Evolutionary conservation across 2,888 invertebrate genomes (phyloP).

Genomic region (Lasioglossum calceatum): DNA sequence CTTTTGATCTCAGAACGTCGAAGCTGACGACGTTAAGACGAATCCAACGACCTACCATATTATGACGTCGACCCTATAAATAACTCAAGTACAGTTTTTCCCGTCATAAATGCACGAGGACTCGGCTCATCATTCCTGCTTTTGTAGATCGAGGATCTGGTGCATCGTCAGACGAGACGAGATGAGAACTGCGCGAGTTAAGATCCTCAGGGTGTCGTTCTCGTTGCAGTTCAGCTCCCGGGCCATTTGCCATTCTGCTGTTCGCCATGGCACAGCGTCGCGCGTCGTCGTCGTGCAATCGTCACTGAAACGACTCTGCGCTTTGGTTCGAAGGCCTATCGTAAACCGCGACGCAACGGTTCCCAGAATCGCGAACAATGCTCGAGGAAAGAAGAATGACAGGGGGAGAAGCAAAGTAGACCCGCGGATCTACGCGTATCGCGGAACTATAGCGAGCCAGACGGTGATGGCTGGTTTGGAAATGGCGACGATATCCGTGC

Average conservation of each 20-base stretch:
- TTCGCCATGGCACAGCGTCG: background rate
- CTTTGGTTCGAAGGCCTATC: background rate
- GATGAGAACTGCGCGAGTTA: background rate
- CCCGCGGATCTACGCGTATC: slow-evolving; percentile 1
- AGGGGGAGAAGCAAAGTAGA: background rate
- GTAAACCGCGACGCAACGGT: background rate
- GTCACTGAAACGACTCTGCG: background rate
- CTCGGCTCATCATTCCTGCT: background rate
- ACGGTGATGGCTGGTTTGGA: slow-evolving; percentile 28
- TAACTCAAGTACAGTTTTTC: no score
- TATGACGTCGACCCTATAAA: no score
- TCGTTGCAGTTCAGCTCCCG: background rate
- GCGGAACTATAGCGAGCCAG: background rate
- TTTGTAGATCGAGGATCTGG: background rate
- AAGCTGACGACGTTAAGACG: no score
- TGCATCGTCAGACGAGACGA: background rate
- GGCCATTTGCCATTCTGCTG: background rate
- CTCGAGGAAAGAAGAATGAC: background rate
- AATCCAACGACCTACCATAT: no score
- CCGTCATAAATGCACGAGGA: no score
- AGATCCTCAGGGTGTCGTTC: background rate
- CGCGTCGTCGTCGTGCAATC: background rate
- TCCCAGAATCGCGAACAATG: background rate
- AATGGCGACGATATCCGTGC: slow-evolving; percentile 32
- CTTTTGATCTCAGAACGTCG: no score